These are phyloP conservation scores for Cyrtorhinus lividipennis DNA, from an alignment of 1,140 invertebrate genomes.

Conservation along the genomic window DNA sequence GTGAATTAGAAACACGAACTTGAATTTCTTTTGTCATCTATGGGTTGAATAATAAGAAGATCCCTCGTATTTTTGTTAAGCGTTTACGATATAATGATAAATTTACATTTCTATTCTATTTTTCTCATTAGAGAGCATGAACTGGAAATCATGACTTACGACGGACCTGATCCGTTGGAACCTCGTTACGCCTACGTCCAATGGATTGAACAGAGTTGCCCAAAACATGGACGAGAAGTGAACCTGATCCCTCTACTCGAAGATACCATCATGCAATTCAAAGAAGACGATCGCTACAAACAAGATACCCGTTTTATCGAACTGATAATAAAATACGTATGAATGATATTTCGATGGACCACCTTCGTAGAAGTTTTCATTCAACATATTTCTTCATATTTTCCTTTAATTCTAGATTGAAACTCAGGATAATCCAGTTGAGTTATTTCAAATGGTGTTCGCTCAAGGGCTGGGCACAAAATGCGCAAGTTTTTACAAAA, in stretches of 20 bases:
- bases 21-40: too few relatives aligned
- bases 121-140: constrained; percentile 59
- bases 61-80: constrained; percentile 17
- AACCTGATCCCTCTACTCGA: constrained; percentile 56
- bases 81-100: not conserved
- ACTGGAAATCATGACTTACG: constrained; percentile 57
- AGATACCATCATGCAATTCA: constrained; percentile 63
- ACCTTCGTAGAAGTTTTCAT: too few relatives aligned
- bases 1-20: too few relatives aligned
- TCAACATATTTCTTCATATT: too few relatives aligned
- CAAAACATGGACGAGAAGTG: constrained; percentile 68
- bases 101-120: too few relatives aligned
- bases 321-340: constrained; percentile 82
- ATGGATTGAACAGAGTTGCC: constrained; percentile 81
- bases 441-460: constrained; percentile 58
- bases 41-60: too few relatives aligned
- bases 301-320: constrained; percentile 72
- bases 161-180: constrained; percentile 69
- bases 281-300: constrained; percentile 59
- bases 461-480: constrained; percentile 60
- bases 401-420: constrained; percentile 44
- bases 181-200: constrained; percentile 74
- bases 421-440: constrained; percentile 52
- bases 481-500: constrained; percentile 59
- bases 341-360: constrained; percentile 25